These are phyloP conservation scores for Lissocephala sabroskyi DNA, from an alignment of 2,888 invertebrate genomes.

Conservation along the genomic window DNA sequence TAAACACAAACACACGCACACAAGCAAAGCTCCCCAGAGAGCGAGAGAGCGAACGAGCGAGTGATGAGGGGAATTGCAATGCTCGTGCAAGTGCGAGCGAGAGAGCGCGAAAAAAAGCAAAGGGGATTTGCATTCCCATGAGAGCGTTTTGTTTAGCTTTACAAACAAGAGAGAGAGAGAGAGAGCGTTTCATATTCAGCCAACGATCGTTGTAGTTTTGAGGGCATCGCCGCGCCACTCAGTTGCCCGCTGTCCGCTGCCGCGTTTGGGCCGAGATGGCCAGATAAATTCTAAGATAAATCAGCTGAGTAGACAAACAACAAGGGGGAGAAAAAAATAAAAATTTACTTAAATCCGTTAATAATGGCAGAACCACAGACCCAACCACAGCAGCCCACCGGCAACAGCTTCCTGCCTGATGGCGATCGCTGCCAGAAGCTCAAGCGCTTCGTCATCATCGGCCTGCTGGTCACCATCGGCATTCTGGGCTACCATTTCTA, in stretches of 20 bases:
- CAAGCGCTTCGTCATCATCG: conserved; percentile 53
- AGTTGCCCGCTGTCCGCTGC: conserved; percentile 14
- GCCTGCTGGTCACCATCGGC: conserved; percentile 42
- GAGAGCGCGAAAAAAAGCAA: conserved; percentile 24
- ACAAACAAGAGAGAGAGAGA: background rate
- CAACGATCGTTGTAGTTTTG: too few relatives aligned
- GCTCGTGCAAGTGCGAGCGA: too few relatives aligned
- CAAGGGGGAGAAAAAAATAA: conserved; percentile 15
- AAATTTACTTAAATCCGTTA: background rate
- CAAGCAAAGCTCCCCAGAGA: too few relatives aligned
- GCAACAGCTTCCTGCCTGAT: conserved; percentile 13
- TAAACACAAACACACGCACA: too few relatives aligned
- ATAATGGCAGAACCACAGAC: background rate
- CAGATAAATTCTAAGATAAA: conserved; percentile 20
- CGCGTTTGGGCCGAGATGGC: conserved; percentile 10
- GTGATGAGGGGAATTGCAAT: too few relatives aligned
- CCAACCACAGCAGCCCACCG: conserved; percentile 19
- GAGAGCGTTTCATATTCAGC: background rate
- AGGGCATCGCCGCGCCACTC: conserved; percentile 10
- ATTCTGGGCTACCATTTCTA: conserved; percentile 65
- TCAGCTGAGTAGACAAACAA: conserved; percentile 6
- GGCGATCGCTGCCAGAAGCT: conserved; percentile 51
- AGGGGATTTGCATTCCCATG: conserved; percentile 8
- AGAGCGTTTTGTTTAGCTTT: background rate
- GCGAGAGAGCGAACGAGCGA: too few relatives aligned